These are phyloP conservation scores for Oxyura jamaicensis DNA, from an alignment of 2,113 vertebrate genomes.

Conservation along the genomic window DNA sequence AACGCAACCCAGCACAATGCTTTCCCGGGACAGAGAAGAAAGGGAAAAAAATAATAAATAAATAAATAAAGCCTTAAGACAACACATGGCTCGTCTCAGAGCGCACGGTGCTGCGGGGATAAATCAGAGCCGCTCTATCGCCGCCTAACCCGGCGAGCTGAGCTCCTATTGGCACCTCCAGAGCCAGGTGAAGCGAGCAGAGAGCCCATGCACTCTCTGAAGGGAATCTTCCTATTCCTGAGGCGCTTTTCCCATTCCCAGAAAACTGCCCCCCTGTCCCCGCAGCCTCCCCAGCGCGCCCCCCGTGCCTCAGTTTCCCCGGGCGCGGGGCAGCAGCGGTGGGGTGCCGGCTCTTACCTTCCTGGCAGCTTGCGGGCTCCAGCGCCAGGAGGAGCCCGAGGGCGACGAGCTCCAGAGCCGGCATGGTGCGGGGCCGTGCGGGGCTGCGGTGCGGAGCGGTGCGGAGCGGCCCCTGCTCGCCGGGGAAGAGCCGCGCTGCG, in stretches of 20 bases:
- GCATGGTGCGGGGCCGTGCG: constrained; percentile 49
- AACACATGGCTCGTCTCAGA: background rate
- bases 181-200: background rate
- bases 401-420: background rate
- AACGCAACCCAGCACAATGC: background rate
- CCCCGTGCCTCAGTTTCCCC: background rate
- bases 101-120: background rate
- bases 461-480: background rate
- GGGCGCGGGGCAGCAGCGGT: background rate
- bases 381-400: constrained; percentile 34
- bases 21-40: no score
- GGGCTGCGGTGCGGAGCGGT: background rate
- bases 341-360: constrained; percentile 60
- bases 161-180: background rate
- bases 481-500: background rate
- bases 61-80: background rate
- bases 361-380: constrained; percentile 64
- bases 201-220: fast-evolving
- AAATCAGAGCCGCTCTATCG: background rate
- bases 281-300: background rate
- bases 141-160: background rate
- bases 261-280: fast-evolving
- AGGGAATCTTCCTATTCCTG: background rate
- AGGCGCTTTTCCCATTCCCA: background rate
- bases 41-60: background rate